A percentile compares a stretch with the other conserved stretches of the same genome.
Conservation (phyloP, 2,797 vertebrate species). For the Dipus sagitta region DNA sequence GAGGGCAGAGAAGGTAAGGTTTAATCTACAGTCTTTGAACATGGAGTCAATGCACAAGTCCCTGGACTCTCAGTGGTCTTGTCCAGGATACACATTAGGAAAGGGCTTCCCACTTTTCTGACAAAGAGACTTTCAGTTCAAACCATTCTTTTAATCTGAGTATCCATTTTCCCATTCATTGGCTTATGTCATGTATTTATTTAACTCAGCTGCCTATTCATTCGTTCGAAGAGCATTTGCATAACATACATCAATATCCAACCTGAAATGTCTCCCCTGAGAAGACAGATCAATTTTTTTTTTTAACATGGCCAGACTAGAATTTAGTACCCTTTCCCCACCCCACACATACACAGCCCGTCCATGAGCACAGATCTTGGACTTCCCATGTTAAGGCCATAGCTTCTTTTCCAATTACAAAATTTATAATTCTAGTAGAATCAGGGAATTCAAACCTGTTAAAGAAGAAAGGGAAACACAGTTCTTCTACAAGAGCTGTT, state of each 20-base stretch:
- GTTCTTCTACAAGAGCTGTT: not conserved
- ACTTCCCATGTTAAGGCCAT: not conserved
- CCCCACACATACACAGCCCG: no score
- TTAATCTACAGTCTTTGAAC: conserved; percentile 29
- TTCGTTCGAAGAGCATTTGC: not conserved
- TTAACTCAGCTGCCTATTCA: not conserved
- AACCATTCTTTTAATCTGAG: not conserved
- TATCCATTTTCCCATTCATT: not conserved
- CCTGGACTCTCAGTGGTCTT: not conserved
- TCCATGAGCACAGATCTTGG: not conserved
- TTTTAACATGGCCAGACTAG: not conserved
- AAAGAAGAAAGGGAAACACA: not conserved
- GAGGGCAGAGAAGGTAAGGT: not conserved
- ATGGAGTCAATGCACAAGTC: not conserved
- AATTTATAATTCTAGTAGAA: conserved; percentile 5
- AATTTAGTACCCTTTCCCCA: not conserved
- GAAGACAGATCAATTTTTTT: not conserved
- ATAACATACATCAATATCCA: not conserved
- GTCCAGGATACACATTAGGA: not conserved
- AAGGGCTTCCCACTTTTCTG: not conserved
- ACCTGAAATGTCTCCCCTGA: not conserved
- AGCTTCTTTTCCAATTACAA: not conserved
- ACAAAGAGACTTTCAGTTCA: not conserved
- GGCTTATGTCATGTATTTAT: not conserved
- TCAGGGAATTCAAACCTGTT: not conserved